Base-by-base conservation (phyloP, 1,140 invertebrate species). In the Ylistrum balloti region DNA sequence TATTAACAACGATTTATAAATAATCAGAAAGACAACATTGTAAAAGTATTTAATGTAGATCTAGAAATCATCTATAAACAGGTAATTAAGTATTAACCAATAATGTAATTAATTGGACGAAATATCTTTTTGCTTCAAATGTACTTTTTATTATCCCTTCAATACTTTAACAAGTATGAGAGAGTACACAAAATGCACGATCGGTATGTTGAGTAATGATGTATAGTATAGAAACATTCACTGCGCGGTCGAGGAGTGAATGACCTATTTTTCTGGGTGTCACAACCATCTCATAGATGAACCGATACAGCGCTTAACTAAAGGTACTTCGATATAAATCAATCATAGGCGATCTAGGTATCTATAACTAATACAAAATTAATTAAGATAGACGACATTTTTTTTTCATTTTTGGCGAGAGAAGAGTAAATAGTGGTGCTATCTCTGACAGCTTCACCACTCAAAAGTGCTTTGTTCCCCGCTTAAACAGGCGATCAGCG, bases 351-450 rank as follows among this genome's bases (percentile, higher is more conserved):
- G n/a, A 74, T 74, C 56, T 74, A 74, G 22, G 28, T 74, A 74
- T 74, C 56, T 74, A 74, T 74, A 74, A 74, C 28, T 74, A 74
- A 74, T 74, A 22, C 56, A 74, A 74, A 74, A 74, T 74, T 74
- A 74, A 74, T 74, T 74, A 74, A 74, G 56, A 74, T 74, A 74
- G 56, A 74, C 56, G 56, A 74, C 56, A 74, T 74, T 74, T 74
- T 45, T 74, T 9, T 10, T 2, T 9, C 0, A 74, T 74, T 74
- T 17, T 74, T 74, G 1, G 56, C 11, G 22, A 28, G 56, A 28
- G 17, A 28, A 74, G 56, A 74, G 56, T 74, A 74, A 74, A 74
- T 74, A 28, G n/a, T 11, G n/a, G 56, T 74, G 56, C 28, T 74
- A 74, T 74, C 56, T 74, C 17, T 74, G 56, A 28, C 56, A 28